Base-by-base conservation (phyloP, 2,113 vertebrate species). In the Fregata magnificens region DNA sequence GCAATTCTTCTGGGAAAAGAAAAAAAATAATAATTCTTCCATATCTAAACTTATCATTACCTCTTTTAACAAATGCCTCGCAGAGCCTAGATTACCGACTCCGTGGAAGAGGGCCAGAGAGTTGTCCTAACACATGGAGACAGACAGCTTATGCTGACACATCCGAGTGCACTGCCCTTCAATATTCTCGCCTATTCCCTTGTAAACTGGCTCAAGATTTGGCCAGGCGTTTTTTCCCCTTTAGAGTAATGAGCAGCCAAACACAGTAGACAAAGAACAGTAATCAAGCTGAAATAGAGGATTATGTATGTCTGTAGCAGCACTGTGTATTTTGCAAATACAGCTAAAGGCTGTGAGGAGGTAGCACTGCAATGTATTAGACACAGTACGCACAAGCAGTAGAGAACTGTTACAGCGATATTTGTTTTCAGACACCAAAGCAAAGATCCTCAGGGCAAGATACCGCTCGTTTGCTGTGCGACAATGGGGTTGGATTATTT, bases 391-490 rank as follows among this genome's bases (percentile, higher is more conserved):
- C 7, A n/a, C 10, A 38, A 71, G 36, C n/a, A 65, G 8, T 7
- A 6, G 1, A n/a, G 5, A 77, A 21, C 9, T 0, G 2, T 49
- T 11, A 77, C 16, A 67, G 29, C 0, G 2, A 7, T 22, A 14
- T 10, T 84, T 74, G 44, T 32, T 88, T 71, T 47, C 74, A 72
- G 42, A 53, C 34, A 56, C 10, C 47, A 31, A 77, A 58, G 42
- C n/a, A 62, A 77, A 77, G 59, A 76, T 44, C 45, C 24, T 31
- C 28, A 47, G 32, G 22, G 56, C 22, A 81, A 45, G 44, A 50
- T 21, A 17, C 40, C 25, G 56, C 19, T 45, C 3, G 1, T 56
- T 71, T 63, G 63, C 47, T 85, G 28, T 13, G 44, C 2, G 9
- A 67, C 28, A 74, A 78, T 19, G 16, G 38, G 6, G 11, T 44